phyloP scores from a whole-genome alignment of 1,140 invertebrate genomes.

The Globodera rostochiensis region DNA sequence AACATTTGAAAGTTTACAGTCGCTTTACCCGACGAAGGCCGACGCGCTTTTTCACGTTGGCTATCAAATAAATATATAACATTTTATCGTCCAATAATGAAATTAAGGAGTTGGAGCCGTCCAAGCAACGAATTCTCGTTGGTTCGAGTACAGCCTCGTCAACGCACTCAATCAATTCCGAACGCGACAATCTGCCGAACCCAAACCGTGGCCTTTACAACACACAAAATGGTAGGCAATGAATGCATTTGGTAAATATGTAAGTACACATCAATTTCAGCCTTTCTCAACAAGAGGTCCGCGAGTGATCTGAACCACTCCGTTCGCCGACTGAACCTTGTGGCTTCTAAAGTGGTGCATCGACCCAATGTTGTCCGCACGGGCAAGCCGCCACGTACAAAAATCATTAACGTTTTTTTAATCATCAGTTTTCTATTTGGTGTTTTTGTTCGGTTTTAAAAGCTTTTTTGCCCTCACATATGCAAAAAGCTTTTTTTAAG shows the following conservation, averaged over 20 bases:
- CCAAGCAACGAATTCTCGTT: conserved; percentile 81
- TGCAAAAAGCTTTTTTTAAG: not conserved
- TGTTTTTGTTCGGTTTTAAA: not conserved
- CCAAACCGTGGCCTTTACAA: conserved; percentile 38
- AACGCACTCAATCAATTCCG: conserved; percentile 63
- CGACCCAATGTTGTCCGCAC: conserved; percentile 33
- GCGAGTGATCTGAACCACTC: conserved; percentile 83
- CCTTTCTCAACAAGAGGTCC: conserved; percentile 71
- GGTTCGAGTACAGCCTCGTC: conserved; percentile 66
- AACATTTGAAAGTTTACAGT: conserved; percentile 85
- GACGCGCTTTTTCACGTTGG: conserved; percentile 76
- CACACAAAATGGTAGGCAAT: conserved; percentile 34
- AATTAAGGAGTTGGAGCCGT: conserved; percentile 75
- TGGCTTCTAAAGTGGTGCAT: conserved; percentile 25
- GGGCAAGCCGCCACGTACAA: conserved; percentile 35
- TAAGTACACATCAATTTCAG: conserved; percentile 22
- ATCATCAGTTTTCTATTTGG: not conserved
- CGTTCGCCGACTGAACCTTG: conserved; percentile 28
- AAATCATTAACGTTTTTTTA: not conserved
- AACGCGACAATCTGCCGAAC: conserved; percentile 49
- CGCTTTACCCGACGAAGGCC: conserved; percentile 86
- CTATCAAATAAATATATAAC: not conserved
- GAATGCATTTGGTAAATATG: not conserved
- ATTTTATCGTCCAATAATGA: not conserved
- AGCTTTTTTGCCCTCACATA: not conserved